Conservation (phyloP, 1,140 invertebrate genomes). For the Bombus impatiens region DNA sequence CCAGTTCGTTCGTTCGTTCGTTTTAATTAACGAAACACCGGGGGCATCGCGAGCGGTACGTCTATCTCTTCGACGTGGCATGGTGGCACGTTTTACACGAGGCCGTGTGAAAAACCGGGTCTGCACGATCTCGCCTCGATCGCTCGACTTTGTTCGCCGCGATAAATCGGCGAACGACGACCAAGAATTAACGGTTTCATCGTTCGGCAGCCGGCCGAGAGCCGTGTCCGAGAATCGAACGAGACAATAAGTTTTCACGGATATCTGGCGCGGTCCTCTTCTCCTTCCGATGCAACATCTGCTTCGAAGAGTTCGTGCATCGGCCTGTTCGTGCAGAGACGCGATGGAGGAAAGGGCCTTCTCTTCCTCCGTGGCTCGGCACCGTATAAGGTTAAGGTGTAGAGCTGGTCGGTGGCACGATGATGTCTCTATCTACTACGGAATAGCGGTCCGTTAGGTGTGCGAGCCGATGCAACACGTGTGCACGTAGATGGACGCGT, state of each 20-base stretch:
- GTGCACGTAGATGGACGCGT: slow-evolving; percentile 54
- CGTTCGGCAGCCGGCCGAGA: no score
- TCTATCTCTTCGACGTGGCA: slow-evolving; percentile 64
- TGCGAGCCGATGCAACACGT: slow-evolving; percentile 64
- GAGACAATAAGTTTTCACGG: background rate
- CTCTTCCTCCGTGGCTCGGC: background rate
- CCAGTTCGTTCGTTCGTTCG: slow-evolving; percentile 74
- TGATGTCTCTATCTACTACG: slow-evolving; percentile 75
- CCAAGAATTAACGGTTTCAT: background rate
- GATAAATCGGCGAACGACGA: slow-evolving; percentile 13
- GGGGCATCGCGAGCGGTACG: slow-evolving; percentile 68
- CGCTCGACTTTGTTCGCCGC: slow-evolving; percentile 55
- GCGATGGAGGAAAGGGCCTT: background rate
- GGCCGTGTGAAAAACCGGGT: slow-evolving; percentile 38
- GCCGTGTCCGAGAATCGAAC: no score
- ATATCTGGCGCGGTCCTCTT: slow-evolving; percentile 18
- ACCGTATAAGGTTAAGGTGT: slow-evolving; percentile 52
- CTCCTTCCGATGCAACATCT: background rate
- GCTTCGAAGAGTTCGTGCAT: slow-evolving; percentile 26
- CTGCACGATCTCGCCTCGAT: slow-evolving; percentile 15
- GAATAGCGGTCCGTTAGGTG: slow-evolving; percentile 53
- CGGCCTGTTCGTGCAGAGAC: slow-evolving; percentile 34
- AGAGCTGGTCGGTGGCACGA: slow-evolving; percentile 62
- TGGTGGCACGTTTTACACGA: slow-evolving; percentile 15
- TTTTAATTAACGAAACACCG: slow-evolving; percentile 82